These are phyloP conservation scores for Pseudonaja textilis DNA, from an alignment of 2,113 vertebrate species.

Conservation along the genomic window DNA sequence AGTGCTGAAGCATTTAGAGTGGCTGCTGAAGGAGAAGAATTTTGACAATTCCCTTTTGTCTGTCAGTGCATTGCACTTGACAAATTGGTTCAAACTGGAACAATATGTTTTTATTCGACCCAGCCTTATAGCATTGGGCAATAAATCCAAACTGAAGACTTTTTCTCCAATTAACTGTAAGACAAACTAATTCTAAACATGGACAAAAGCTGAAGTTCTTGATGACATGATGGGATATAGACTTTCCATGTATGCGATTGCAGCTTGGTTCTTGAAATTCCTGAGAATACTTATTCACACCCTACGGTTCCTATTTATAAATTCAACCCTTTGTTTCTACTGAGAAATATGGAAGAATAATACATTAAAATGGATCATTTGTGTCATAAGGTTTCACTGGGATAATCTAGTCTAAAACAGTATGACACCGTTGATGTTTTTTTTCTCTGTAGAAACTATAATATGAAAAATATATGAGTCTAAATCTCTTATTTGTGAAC, in stretches of 20 bases:
- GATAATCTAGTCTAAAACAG: neutral
- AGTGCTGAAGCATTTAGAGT: neutral
- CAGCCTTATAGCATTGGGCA: neutral
- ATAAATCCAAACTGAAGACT: conserved; percentile 3
- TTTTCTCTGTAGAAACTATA: neutral
- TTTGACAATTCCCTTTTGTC: conserved; percentile 11
- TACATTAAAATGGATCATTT: neutral
- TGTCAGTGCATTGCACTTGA: neutral
- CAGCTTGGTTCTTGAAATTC: neutral
- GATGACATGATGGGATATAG: neutral
- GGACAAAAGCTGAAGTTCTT: neutral
- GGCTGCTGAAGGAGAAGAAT: neutral
- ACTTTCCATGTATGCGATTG: neutral
- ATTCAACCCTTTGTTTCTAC: neutral
- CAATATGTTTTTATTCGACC: conserved; percentile 7
- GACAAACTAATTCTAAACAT: neutral
- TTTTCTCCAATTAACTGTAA: neutral
- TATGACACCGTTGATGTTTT: neutral
- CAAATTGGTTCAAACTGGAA: conserved; percentile 2
- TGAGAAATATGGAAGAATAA: neutral
- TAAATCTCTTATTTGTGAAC: neutral
- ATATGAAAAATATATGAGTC: neutral
- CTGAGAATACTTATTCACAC: neutral
- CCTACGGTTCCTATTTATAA: neutral
- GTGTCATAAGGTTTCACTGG: neutral